phyloP scores from a whole-genome alignment of 2,888 invertebrate genomes.

The Macrostomum cliftonense region DNA sequence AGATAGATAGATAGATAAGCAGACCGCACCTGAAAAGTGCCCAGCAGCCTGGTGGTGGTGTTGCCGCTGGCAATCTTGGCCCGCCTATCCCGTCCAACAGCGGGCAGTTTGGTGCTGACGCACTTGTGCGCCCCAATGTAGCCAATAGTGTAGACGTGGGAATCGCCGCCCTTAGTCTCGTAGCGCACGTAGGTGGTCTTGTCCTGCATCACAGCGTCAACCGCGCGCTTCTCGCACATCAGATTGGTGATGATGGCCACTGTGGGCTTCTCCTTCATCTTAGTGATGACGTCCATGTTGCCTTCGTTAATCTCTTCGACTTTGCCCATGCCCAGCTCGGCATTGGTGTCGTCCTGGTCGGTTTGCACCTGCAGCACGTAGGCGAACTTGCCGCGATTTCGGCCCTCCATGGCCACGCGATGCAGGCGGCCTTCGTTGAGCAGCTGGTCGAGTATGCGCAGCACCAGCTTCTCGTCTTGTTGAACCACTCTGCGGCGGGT shows the following conservation, averaged over 20 bases:
- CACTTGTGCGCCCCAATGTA: conserved; percentile 86
- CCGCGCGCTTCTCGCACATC: conserved; percentile 37
- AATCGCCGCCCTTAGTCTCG: conserved; percentile 55
- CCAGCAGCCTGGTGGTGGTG: conserved; percentile 34
- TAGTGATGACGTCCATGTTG: conserved; percentile 11
- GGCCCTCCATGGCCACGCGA: no score
- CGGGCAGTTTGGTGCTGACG: conserved; percentile 88
- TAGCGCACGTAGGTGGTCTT: conserved; percentile 37
- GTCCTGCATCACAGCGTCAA: conserved; percentile 38
- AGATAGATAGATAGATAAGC: no score
- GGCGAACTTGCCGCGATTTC: neutral
- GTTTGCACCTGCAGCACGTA: neutral
- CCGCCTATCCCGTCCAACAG: conserved; percentile 49
- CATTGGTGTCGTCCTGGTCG: neutral
- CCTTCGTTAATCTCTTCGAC: no score
- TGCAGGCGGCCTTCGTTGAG: no score
- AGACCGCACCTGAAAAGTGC: conserved; percentile 8
- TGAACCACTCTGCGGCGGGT: conserved; percentile 4
- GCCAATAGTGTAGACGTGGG: conserved; percentile 92
- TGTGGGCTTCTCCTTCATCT: conserved; percentile 29
- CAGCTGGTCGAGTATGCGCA: no score
- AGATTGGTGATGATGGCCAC: conserved; percentile 37
- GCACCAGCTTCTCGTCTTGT: neutral
- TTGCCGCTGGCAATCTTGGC: conserved; percentile 35
- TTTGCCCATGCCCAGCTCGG: no score